Percentiles rank a stretch among this genome's conserved stretches.
phyloP scores from a whole-genome alignment of 2,113 vertebrate genomes.

The Xiphophorus maculatus region DNA sequence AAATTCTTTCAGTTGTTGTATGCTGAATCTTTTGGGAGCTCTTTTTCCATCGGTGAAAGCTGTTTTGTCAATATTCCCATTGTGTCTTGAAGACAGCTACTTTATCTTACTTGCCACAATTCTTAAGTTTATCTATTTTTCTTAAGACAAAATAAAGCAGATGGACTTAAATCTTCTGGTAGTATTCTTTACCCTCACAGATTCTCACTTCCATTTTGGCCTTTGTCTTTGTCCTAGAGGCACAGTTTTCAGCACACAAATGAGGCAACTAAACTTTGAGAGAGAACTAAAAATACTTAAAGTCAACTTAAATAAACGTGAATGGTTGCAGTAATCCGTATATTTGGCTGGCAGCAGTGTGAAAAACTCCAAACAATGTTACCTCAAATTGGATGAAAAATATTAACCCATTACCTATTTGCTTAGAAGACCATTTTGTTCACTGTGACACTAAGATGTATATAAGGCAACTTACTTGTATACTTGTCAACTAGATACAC shows the following conservation, averaged over 20 bases:
- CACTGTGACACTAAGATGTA: background rate
- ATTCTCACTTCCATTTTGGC: conserved; percentile 14
- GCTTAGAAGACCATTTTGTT: background rate
- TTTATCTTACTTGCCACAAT: conserved; percentile 25
- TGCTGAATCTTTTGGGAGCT: background rate
- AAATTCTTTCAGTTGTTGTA: conserved; percentile 8
- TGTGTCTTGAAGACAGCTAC: conserved; percentile 12
- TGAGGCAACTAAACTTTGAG: background rate
- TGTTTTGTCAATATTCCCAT: conserved; percentile 25
- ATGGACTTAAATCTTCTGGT: conserved; percentile 14
- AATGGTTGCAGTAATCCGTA: conserved; percentile 12
- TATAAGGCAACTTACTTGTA: background rate
- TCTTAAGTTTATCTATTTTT: conserved; percentile 7
- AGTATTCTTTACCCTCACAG: conserved; percentile 6
- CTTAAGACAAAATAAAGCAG: conserved; percentile 15
- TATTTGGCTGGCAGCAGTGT: background rate
- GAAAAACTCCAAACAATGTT: background rate
- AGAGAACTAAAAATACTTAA: conserved; percentile 9
- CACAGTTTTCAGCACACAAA: background rate
- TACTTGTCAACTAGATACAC: background rate
- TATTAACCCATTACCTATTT: conserved; percentile 13
- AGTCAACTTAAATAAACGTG: conserved; percentile 16
- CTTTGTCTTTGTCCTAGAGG: background rate
- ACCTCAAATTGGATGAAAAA: conserved; percentile 2
- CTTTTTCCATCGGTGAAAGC: conserved; percentile 29